A percentile compares a stretch with the other conserved stretches of the same genome.
phyloP scores from a whole-genome alignment of 2,797 vertebrate genomes.

The Acipenser oxyrinchus region DNA sequence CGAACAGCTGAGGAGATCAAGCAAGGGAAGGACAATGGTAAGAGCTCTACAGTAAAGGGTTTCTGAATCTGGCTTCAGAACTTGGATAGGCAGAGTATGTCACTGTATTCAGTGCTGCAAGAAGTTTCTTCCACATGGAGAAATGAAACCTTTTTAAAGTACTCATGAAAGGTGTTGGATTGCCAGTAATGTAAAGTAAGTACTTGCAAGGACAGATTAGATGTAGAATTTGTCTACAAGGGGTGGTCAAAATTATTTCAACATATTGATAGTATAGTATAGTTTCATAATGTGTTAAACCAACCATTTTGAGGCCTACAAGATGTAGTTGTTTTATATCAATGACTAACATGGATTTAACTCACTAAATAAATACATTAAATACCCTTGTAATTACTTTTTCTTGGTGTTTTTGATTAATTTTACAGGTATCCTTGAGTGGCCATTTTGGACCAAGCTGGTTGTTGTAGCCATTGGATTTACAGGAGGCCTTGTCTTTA shows the following conservation, averaged over 20 bases:
- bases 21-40: slow-evolving; percentile 78
- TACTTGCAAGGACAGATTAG: too few species aligned
- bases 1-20: slow-evolving; percentile 85
- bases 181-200: too few species aligned
- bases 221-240: background rate
- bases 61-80: background rate
- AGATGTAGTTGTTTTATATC: background rate
- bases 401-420: slow-evolving; percentile 13
- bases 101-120: background rate
- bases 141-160: too few species aligned
- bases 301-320: too few species aligned
- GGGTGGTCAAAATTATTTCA: background rate
- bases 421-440: slow-evolving; percentile 78
- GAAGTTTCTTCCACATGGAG: too few species aligned
- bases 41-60: slow-evolving; percentile 16
- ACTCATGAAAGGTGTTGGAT: too few species aligned
- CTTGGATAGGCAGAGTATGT: slow-evolving; percentile 9
- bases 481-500: slow-evolving; percentile 87
- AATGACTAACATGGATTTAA: background rate
- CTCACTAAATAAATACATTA: too few species aligned
- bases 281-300: background rate
- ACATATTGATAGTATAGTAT: background rate
- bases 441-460: slow-evolving; percentile 97
- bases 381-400: background rate
- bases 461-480: slow-evolving; percentile 87